Base-by-base conservation (phyloP, 92 coral and sea anemone species). In the Parazoanthus darwini region DNA sequence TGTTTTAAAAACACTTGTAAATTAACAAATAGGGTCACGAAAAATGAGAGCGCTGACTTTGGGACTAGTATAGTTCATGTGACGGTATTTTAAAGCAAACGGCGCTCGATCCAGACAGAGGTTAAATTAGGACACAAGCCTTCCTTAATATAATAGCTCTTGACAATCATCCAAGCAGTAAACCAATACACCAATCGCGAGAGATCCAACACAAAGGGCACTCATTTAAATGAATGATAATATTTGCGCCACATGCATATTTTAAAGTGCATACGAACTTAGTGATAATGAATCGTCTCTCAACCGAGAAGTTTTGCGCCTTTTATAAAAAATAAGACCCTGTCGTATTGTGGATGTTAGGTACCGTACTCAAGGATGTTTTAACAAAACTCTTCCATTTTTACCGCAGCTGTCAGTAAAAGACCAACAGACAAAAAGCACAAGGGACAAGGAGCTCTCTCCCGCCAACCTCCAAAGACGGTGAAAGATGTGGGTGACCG, bases 221-320 rank as follows among this genome's bases (percentile, higher is more conserved):
- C 36, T 82, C 26, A 20, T 15, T 18, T 71, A 84, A 84, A 84
- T 71, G 79, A 48, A 84, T 84, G 50, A 25, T 84, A 84, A 84
- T 84, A 26, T 36, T 71, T 70, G 66, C 66, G 66, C 67, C 37
- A 44, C 0, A 2, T 71, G 67, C 70, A 44, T 82, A 39, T 84
- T 68, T 72, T 84, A 44, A 22, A 36, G 23, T 46, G 35, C 8
- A 50, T 22, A 59, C 18, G 43, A 84, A 36, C 66, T 48, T 36
- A 48, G 36, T 68, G 87, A 23, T 83, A 83, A 83, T 83, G 43
- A 29, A 33, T 71, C 77, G 71, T 84, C 87, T 71, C 87, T 26
- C 78, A 71, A 84, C 87, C 87, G 79, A 70, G 15, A 33, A 29
- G 79, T 84, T 84, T 84, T 84, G 87, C 87, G 87, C 87, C 51